Percentiles rank a stretch among this genome's conserved stretches.
phyloP scores from a whole-genome alignment of 2,797 vertebrate genomes.

The Octomys mimax region DNA sequence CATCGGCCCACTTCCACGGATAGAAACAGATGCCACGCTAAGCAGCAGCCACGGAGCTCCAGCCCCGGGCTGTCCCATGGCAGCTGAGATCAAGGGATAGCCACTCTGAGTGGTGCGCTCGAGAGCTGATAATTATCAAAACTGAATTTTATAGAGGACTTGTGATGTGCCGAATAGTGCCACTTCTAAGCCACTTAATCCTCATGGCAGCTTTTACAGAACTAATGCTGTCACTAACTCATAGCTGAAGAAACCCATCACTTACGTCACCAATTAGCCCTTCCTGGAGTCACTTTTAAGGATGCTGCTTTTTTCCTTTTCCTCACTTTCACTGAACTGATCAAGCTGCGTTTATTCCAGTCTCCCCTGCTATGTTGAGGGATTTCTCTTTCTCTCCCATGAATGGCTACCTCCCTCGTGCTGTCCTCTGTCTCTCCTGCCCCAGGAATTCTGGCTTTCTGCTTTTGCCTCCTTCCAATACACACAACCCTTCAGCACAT shows the following conservation, averaged over 20 bases:
- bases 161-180: background rate
- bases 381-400: background rate
- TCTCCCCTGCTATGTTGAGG: background rate
- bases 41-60: no score
- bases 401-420: background rate
- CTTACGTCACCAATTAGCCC: background rate
- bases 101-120: background rate
- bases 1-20: background rate
- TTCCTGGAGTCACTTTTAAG: background rate
- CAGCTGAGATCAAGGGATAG: background rate
- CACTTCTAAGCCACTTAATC: background rate
- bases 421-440: background rate
- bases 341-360: background rate
- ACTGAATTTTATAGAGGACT: background rate
- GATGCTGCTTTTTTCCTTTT: background rate
- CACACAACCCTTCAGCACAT: background rate
- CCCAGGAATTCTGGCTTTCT: background rate
- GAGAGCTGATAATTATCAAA: background rate
- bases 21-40: background rate
- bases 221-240: background rate
- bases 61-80: background rate
- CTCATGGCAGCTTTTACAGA: background rate
- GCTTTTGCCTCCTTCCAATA: background rate
- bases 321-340: background rate
- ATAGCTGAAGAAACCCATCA: background rate